Percentiles rank a stretch among this genome's conserved stretches.
These are phyloP conservation scores for Parelbella ahira DNA, from an alignment of 2,888 invertebrate genomes.

Conservation along the genomic window DNA sequence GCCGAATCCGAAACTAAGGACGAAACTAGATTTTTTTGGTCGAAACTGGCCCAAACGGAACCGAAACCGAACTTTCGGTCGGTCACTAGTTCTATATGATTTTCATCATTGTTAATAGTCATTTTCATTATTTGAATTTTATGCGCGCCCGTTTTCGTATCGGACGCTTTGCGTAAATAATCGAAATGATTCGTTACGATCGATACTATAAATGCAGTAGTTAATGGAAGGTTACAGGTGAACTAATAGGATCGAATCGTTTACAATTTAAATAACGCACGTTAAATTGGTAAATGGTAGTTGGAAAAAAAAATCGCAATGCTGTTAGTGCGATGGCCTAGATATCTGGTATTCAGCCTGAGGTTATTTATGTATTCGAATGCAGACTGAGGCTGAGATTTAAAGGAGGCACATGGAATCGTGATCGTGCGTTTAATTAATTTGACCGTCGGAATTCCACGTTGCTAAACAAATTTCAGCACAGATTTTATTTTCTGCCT, in stretches of 20 bases:
- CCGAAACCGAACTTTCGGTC: too few species aligned
- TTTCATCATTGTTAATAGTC: too few species aligned
- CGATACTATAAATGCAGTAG: neutral
- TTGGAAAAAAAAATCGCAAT: constrained; percentile 54
- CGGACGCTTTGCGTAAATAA: neutral
- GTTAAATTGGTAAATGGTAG: constrained; percentile 5
- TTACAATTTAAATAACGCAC: neutral
- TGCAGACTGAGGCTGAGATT: constrained; percentile 33
- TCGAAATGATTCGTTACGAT: neutral
- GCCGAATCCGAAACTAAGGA: too few species aligned
- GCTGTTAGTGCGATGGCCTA: constrained; percentile 54
- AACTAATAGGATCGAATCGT: constrained; percentile 6
- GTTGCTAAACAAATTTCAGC: constrained; percentile 26
- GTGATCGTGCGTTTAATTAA: constrained; percentile 43
- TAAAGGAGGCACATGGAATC: constrained; percentile 29
- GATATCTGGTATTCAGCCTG: constrained; percentile 50
- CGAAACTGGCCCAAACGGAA: too few species aligned
- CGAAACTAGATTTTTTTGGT: too few species aligned
- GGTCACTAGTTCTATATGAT: too few species aligned
- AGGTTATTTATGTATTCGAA: constrained; percentile 35
- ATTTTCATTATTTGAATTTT: too few species aligned
- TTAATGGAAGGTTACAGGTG: constrained; percentile 6
- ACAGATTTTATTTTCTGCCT: constrained; percentile 19
- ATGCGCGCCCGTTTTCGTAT: neutral
- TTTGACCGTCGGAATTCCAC: constrained; percentile 38